Conservation (phyloP, 2,888 invertebrate genomes). For the Cyclophora albipunctata region DNA sequence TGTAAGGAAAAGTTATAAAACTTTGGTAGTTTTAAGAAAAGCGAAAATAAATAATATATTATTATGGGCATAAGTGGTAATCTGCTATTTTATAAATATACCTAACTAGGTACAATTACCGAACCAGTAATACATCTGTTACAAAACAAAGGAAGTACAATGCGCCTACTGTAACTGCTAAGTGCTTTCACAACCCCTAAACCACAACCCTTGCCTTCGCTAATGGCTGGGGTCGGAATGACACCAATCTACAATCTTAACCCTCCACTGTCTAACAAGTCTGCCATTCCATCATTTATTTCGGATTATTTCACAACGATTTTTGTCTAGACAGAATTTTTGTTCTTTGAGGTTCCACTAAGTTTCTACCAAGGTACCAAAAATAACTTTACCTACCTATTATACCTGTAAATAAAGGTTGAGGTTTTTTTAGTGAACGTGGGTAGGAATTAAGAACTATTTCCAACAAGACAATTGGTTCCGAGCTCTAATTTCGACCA, state of each 20-base stretch:
- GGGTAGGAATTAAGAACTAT: too few relatives aligned
- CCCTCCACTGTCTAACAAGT: conserved; percentile 17
- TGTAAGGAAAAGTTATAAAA: background rate
- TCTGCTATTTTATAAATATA: background rate
- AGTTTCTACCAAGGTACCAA: background rate
- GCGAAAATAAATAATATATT: too few relatives aligned
- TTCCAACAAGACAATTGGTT: too few relatives aligned
- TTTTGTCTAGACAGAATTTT: conserved; percentile 3
- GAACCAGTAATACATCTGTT: conserved; percentile 22
- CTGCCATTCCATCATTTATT: conserved; percentile 10
- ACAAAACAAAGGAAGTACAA: conserved; percentile 29
- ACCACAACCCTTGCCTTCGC: conserved; percentile 26
- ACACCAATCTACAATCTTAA: conserved; percentile 18
- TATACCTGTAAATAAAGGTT: too few relatives aligned
- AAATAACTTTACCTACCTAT: background rate
- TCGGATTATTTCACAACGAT: conserved; percentile 4
- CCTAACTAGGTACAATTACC: background rate
- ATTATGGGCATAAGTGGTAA: too few relatives aligned
- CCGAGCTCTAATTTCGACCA: too few relatives aligned
- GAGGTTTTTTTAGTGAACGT: too few relatives aligned
- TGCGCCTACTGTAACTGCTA: conserved; percentile 12
- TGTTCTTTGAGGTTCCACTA: background rate
- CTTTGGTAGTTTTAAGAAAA: background rate
- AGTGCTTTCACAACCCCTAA: conserved; percentile 13
- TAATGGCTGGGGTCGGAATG: conserved; percentile 25